These are phyloP conservation scores for Monomorium pharaonis DNA, from an alignment of 1,140 invertebrate genomes.

Conservation along the genomic window DNA sequence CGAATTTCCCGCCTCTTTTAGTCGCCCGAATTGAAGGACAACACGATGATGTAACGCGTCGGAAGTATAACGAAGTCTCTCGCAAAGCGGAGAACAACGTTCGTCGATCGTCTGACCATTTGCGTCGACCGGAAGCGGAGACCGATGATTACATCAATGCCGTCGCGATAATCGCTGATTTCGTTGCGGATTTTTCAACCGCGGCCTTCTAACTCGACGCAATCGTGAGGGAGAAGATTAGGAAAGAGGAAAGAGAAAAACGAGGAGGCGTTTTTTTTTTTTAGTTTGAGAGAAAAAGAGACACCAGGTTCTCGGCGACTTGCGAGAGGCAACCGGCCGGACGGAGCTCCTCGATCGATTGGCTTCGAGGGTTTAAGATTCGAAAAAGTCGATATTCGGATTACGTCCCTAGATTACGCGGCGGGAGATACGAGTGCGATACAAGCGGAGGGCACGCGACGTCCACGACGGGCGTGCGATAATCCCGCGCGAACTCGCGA, in stretches of 20 bases:
- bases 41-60: background rate
- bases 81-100: background rate
- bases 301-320: background rate
- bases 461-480: conserved; percentile 40
- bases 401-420: background rate
- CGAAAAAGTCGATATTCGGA: background rate
- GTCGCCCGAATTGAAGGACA: background rate
- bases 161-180: background rate
- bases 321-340: background rate
- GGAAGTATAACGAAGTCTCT: background rate
- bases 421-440: conserved; percentile 5
- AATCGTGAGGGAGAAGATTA: background rate
- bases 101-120: background rate
- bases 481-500: conserved; percentile 67
- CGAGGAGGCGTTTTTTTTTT: no score
- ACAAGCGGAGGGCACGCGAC: background rate
- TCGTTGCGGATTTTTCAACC: background rate
- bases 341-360: background rate
- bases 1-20: background rate
- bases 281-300: no score
- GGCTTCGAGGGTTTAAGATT: background rate
- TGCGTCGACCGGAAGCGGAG: background rate
- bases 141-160: background rate
- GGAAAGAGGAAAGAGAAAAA: background rate
- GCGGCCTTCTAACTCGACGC: background rate